Evolutionary conservation across 2,113 vertebrate species (phyloP).

Genomic region (Aleadryas rufinucha): DNA sequence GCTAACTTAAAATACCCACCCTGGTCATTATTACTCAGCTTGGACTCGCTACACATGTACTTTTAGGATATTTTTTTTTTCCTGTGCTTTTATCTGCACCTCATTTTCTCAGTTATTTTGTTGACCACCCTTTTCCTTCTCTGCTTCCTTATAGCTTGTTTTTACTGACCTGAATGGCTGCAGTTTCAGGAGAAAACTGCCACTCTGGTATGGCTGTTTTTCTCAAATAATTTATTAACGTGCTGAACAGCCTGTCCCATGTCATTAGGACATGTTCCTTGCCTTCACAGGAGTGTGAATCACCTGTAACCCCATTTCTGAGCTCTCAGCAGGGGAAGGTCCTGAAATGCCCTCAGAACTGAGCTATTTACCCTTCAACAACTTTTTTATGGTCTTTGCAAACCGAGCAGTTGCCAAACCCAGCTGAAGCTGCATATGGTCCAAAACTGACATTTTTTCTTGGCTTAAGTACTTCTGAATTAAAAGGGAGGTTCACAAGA

Average conservation of each 20-base stretch:
- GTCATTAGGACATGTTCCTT: background rate
- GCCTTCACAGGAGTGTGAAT: background rate
- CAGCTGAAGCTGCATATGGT: background rate
- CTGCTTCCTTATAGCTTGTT: background rate
- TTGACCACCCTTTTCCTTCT: background rate
- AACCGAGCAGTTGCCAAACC: background rate
- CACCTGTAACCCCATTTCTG: background rate
- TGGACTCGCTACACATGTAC: background rate
- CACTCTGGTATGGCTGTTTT: background rate
- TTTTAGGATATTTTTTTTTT: background rate
- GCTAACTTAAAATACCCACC: background rate
- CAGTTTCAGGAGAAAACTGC: background rate
- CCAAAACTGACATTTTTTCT: background rate
- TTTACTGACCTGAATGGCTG: background rate
- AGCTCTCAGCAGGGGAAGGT: background rate
- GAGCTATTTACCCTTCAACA: background rate
- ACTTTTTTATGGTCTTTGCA: background rate
- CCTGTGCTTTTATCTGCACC: background rate
- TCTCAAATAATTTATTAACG: background rate
- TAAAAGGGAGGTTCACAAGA: background rate
- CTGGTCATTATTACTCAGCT: background rate
- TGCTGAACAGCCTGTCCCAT: background rate
- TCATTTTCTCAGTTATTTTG: background rate
- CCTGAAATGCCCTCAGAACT: background rate
- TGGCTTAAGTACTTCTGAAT: background rate